phyloP scores from a whole-genome alignment of 2,113 vertebrate species.

The human region GRCh38 chr12:40652501-40653000 shows the following conservation, averaged over 20 bases:
- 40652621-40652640: constrained; percentile 20
- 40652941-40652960: not conserved
- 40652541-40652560: not conserved
- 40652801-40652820: not conserved
- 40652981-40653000: not conserved
- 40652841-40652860: not conserved
- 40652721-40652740: not conserved
- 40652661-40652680: not conserved
- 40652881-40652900: not conserved
- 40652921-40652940: not conserved
- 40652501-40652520: constrained; percentile 8
- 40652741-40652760: not conserved
- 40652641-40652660: not conserved
- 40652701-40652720: not conserved
- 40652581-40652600: not conserved
- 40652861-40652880: not conserved
- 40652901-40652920: not conserved
- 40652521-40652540: not conserved
- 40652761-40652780: not conserved
- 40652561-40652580: not conserved
- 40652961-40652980: not conserved
- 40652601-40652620: constrained; percentile 21
- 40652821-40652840: not conserved
- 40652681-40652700: not conserved
- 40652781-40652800: not conserved